Conservation (phyloP, 2,888 invertebrate genomes). For the Perdita meconis region DNA sequence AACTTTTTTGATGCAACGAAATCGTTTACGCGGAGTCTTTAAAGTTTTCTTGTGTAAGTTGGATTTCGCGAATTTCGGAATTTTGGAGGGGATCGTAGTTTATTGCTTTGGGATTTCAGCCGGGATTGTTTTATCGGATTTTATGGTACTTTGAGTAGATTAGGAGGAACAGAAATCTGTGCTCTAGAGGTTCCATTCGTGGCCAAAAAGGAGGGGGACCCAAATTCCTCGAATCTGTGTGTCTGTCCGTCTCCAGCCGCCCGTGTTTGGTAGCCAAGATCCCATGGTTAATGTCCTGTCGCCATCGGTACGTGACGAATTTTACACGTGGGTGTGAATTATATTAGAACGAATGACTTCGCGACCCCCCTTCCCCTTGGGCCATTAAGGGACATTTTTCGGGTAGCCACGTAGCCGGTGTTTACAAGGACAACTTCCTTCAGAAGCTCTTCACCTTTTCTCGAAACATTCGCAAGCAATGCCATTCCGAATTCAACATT, state of each 20-base stretch:
- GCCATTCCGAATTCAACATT: not conserved
- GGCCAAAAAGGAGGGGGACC: not conserved
- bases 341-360: slow-evolving; percentile 72
- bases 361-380: slow-evolving; percentile 52
- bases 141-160: too few relatives aligned
- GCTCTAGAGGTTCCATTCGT: not conserved
- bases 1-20: too few relatives aligned
- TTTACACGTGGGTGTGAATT: slow-evolving; percentile 75
- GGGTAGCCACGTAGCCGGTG: slow-evolving; percentile 31
- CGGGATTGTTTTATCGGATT: too few relatives aligned
- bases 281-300: slow-evolving; percentile 47
- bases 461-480: slow-evolving; percentile 35
- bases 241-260: not conserved
- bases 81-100: too few relatives aligned
- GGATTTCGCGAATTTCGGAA: too few relatives aligned
- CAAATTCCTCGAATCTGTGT: slow-evolving; percentile 43
- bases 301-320: slow-evolving; percentile 73
- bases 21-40: too few relatives aligned
- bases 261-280: slow-evolving; percentile 32
- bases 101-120: too few relatives aligned
- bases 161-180: not conserved
- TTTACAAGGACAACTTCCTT: slow-evolving; percentile 60
- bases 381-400: slow-evolving; percentile 66
- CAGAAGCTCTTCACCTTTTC: too few relatives aligned
- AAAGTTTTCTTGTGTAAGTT: too few relatives aligned